A percentile compares a stretch with the other conserved stretches of the same genome.
Conservation (phyloP, 2,888 invertebrate genomes). For the Machimus rusticus region DNA sequence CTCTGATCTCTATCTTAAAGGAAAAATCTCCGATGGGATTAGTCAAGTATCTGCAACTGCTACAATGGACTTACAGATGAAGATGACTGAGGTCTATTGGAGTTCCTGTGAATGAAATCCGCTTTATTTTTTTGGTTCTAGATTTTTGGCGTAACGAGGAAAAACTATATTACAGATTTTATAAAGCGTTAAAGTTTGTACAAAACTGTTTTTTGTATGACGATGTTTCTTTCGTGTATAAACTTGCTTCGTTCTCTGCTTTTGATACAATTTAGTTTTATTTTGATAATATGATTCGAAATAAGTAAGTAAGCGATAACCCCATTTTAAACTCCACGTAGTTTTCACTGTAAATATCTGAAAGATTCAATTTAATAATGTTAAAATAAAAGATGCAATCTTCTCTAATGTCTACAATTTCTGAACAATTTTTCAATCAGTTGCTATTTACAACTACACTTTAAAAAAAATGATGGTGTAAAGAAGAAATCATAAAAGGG, state of each 20-base stretch:
- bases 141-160: neutral
- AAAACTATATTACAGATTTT: neutral
- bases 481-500: neutral
- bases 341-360: neutral
- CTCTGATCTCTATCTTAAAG: conserved; percentile 18
- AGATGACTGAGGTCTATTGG: neutral
- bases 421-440: neutral
- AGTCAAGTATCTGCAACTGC: conserved; percentile 7
- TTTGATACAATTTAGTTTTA: no score
- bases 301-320: no score
- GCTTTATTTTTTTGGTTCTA: neutral
- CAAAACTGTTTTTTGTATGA: neutral
- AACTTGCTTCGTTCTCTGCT: no score
- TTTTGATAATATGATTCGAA: no score
- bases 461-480: neutral
- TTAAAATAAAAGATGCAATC: neutral
- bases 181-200: neutral
- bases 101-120: neutral
- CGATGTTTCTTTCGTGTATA: neutral
- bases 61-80: neutral
- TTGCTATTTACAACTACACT: neutral
- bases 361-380: neutral
- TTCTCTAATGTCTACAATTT: neutral
- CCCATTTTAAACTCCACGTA: no score
- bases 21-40: conserved; percentile 24